phyloP scores from a whole-genome alignment of 2,888 invertebrate genomes.

The Sesamia inferens region DNA sequence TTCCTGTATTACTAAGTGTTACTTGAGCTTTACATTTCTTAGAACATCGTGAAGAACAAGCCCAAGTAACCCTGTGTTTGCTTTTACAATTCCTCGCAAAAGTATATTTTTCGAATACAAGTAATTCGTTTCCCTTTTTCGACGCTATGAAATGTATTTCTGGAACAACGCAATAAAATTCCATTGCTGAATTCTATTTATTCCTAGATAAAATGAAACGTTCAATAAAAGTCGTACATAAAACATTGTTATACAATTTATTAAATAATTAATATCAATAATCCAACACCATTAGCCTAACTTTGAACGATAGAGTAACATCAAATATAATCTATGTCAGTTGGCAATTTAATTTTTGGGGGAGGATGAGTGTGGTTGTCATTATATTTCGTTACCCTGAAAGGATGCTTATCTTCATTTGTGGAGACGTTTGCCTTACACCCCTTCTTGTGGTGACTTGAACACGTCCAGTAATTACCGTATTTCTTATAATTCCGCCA shows the following conservation, averaged over 20 bases:
- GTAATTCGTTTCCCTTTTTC: slow-evolving; percentile 77
- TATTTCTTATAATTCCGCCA: slow-evolving; percentile 74
- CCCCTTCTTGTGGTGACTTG: slow-evolving; percentile 81
- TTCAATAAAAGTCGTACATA: slow-evolving; percentile 44
- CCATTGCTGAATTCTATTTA: background rate
- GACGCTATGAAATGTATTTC: slow-evolving; percentile 84
- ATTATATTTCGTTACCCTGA: slow-evolving; percentile 68
- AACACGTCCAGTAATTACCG: slow-evolving; percentile 82
- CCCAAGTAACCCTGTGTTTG: slow-evolving; percentile 75
- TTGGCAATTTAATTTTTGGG: slow-evolving; percentile 66
- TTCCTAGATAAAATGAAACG: background rate
- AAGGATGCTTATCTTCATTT: slow-evolving; percentile 67
- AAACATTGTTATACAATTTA: slow-evolving; percentile 48
- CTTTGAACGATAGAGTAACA: slow-evolving; percentile 27
- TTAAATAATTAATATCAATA: slow-evolving; percentile 22
- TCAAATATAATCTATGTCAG: slow-evolving; percentile 64
- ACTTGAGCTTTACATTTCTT: slow-evolving; percentile 81
- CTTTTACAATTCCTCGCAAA: slow-evolving; percentile 78
- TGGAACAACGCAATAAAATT: slow-evolving; percentile 67
- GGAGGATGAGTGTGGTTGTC: slow-evolving; percentile 75
- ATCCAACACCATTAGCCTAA: slow-evolving; percentile 41
- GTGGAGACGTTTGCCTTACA: slow-evolving; percentile 79
- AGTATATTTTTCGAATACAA: slow-evolving; percentile 80
- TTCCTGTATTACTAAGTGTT: slow-evolving; percentile 70
- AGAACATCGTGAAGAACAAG: slow-evolving; percentile 83